These are phyloP conservation scores for Lepidocyrtinus sp. DNA, from an alignment of 2,888 invertebrate species.

Conservation along the genomic window DNA sequence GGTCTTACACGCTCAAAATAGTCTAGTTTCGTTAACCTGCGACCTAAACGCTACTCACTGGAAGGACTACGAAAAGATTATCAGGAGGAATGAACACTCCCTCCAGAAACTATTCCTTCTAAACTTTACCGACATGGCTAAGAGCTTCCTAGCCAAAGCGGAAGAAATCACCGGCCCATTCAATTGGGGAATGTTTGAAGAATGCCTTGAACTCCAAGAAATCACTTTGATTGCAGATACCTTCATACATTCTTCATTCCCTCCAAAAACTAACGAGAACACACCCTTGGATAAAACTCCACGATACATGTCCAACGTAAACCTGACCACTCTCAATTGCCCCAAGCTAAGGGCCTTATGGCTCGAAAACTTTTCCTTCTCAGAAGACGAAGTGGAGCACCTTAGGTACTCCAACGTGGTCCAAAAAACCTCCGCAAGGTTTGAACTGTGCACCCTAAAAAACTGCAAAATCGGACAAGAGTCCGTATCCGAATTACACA, in stretches of 20 bases:
- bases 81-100: slow-evolving; percentile 28
- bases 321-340: slow-evolving; percentile 7
- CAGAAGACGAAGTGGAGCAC: slow-evolving; percentile 1
- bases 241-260: slow-evolving; percentile 8
- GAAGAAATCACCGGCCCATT: slow-evolving; percentile 27
- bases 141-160: not conserved
- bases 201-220: slow-evolving; percentile 34
- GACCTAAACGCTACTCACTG: slow-evolving; percentile 53
- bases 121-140: slow-evolving; percentile 16
- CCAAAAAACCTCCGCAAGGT: slow-evolving; percentile 13
- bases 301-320: slow-evolving; percentile 22
- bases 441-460: slow-evolving; percentile 46
- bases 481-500: slow-evolving; percentile 27
- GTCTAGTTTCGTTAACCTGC: slow-evolving; percentile 44
- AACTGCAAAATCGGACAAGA: slow-evolving; percentile 29
- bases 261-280: not conserved
- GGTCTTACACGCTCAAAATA: slow-evolving; percentile 41
- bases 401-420: not conserved
- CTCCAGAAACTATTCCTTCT: slow-evolving; percentile 41
- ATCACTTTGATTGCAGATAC: slow-evolving; percentile 51
- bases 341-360: slow-evolving; percentile 24
- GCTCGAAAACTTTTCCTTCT: slow-evolving; percentile 47
- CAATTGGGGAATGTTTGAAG: slow-evolving; percentile 51
- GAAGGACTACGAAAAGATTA: slow-evolving; percentile 50
- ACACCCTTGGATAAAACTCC: too few species aligned